Evolutionary conservation across 2,113 vertebrate species (phyloP).

Genomic region (Brienomyrus brachyistius): DNA sequence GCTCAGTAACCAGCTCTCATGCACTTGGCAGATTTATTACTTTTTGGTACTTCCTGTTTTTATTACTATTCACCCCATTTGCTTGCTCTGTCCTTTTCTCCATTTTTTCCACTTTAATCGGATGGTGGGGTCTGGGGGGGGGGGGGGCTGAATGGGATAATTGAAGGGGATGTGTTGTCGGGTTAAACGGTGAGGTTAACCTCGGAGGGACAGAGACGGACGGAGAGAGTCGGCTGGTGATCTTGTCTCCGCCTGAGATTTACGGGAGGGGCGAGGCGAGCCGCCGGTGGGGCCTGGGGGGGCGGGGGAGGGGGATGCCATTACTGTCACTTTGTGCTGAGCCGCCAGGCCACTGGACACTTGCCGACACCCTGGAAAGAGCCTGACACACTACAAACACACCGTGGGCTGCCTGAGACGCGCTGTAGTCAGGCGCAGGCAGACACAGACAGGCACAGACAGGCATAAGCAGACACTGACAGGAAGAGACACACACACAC

Average conservation of each 20-base stretch:
- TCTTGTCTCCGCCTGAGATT: neutral
- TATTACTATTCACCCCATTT: neutral
- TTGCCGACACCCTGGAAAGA: neutral
- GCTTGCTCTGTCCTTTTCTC: neutral
- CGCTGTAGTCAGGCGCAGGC: neutral
- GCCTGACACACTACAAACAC: neutral
- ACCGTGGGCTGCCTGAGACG: neutral
- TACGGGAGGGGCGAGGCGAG: neutral
- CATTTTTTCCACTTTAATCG: neutral
- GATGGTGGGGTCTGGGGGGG: neutral
- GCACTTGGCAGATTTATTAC: neutral
- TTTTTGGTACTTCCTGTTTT: neutral
- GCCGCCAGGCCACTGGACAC: neutral
- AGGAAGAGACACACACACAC: no score
- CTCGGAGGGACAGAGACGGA: neutral
- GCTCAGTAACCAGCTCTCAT: neutral
- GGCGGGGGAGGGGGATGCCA: neutral
- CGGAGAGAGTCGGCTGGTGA: neutral
- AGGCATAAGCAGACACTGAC: no score
- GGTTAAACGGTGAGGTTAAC: conserved; percentile 21
- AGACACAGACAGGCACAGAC: no score
- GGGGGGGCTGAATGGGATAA: neutral
- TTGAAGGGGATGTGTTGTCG: conserved; percentile 13
- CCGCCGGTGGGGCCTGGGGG: no score
- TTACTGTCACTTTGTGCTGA: conserved; percentile 7